Evolutionary conservation across 2,113 vertebrate species (phyloP).

Genomic region (Microcebus ravelobensis): DNA sequence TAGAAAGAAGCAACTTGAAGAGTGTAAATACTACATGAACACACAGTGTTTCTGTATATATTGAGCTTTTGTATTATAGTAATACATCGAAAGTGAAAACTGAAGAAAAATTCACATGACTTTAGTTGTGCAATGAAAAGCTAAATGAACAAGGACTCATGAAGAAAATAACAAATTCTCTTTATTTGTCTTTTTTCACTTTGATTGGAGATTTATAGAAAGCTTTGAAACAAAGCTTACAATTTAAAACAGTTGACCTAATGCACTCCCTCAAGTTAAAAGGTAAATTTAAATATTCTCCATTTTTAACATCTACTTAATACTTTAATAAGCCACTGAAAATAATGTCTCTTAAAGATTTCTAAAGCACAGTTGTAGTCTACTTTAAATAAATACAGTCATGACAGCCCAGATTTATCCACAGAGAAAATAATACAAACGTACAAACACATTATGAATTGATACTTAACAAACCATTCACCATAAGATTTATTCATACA

Average conservation of each 20-base stretch:
- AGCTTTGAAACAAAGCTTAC: neutral
- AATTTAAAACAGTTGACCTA: neutral
- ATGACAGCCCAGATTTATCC: neutral
- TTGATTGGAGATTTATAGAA: neutral
- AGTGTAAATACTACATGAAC: neutral
- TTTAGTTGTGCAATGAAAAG: neutral
- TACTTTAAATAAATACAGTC: constrained; percentile 22
- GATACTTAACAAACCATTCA: constrained; percentile 47
- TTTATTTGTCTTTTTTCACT: neutral
- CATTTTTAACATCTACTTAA: neutral
- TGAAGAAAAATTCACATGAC: neutral
- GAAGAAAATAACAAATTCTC: neutral
- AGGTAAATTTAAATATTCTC: neutral
- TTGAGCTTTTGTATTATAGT: neutral
- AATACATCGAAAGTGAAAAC: neutral
- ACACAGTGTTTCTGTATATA: neutral
- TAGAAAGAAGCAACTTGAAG: neutral
- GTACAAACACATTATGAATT: neutral
- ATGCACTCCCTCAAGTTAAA: neutral
- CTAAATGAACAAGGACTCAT: neutral
- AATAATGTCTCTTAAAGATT: neutral
- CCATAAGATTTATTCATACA: constrained; percentile 31
- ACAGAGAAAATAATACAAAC: constrained; percentile 15
- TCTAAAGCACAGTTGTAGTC: neutral
- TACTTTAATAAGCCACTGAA: neutral